Evolutionary conservation across 1,140 invertebrate genomes (phyloP).

Genomic region (Epicauta chinensis): DNA sequence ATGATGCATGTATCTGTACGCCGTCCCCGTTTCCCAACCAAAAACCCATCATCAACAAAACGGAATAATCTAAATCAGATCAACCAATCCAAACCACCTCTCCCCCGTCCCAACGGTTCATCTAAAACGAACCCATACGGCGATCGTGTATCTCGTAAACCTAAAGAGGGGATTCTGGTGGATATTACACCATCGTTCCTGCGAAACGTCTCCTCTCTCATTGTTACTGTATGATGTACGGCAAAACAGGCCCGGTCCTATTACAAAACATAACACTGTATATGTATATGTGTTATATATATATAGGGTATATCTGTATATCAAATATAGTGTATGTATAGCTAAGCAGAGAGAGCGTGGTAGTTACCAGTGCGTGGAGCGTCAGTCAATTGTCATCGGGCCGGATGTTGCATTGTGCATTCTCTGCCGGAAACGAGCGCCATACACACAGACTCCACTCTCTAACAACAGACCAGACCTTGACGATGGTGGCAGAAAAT

Average conservation of each 20-base stretch:
- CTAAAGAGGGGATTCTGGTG: constrained; percentile 6
- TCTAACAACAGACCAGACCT: no score
- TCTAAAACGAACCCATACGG: constrained; percentile 15
- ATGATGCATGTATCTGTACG: no score
- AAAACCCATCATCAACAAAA: no score
- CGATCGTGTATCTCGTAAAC: constrained; percentile 16
- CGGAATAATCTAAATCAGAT: constrained; percentile 26
- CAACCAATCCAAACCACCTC: constrained; percentile 2
- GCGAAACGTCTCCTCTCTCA: not conserved
- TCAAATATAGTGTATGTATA: not conserved
- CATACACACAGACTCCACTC: constrained; percentile 23
- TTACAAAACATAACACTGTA: constrained; percentile 5
- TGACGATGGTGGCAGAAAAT: no score
- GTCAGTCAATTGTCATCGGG: constrained; percentile 40
- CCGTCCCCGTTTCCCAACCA: no score
- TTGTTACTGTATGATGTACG: constrained; percentile 15
- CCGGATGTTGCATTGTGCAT: constrained; percentile 43
- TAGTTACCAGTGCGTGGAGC: constrained; percentile 35
- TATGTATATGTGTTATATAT: not conserved
- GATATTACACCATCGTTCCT: constrained; percentile 1
- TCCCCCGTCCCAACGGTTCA: no score
- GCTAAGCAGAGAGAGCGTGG: constrained; percentile 7
- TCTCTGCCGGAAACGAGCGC: constrained; percentile 41
- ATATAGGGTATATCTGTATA: not conserved
- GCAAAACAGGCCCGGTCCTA: constrained; percentile 8